Percentiles rank a stretch among this genome's conserved stretches.
Conservation (phyloP, 1,140 invertebrate species). For the Lasioglossum baleicum region DNA sequence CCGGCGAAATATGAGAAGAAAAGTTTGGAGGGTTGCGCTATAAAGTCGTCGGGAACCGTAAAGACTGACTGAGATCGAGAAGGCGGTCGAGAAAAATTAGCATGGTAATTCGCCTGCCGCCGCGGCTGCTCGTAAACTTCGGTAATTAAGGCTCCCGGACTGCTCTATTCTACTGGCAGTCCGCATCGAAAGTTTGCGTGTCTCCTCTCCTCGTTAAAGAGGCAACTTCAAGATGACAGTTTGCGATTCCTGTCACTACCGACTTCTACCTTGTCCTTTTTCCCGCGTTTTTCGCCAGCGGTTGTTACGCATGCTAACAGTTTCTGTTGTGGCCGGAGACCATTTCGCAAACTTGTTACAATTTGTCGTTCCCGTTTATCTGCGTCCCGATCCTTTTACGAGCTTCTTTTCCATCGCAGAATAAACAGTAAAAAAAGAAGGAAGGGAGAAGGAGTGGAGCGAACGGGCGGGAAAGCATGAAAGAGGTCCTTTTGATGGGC, state of each 20-base stretch:
- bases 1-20: conserved; percentile 33
- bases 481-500: conserved; percentile 73
- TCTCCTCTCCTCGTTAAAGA: conserved; percentile 12
- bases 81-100: conserved; percentile 67
- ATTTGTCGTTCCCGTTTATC: conserved; percentile 60
- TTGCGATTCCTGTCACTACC: not conserved
- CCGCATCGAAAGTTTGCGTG: conserved; percentile 14
- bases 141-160: conserved; percentile 67
- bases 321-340: conserved; percentile 25
- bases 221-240: conserved; percentile 8
- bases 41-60: conserved; percentile 57
- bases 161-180: conserved; percentile 28
- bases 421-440: conserved; percentile 16
- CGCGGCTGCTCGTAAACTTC: conserved; percentile 70
- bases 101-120: conserved; percentile 70
- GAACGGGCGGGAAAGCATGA: conserved; percentile 33
- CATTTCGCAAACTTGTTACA: conserved; percentile 46
- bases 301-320: conserved; percentile 15
- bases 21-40: conserved; percentile 30
- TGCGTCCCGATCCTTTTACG: conserved; percentile 57
- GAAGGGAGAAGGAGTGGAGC: not conserved
- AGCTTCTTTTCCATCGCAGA: conserved; percentile 54
- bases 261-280: too few species aligned
- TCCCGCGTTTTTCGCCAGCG: not conserved
- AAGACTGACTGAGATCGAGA: conserved; percentile 42